A percentile compares a stretch with the other conserved stretches of the same genome.
These are phyloP conservation scores for Scyliorhinus canicula DNA, from an alignment of 2,797 vertebrate species.

Conservation along the genomic window DNA sequence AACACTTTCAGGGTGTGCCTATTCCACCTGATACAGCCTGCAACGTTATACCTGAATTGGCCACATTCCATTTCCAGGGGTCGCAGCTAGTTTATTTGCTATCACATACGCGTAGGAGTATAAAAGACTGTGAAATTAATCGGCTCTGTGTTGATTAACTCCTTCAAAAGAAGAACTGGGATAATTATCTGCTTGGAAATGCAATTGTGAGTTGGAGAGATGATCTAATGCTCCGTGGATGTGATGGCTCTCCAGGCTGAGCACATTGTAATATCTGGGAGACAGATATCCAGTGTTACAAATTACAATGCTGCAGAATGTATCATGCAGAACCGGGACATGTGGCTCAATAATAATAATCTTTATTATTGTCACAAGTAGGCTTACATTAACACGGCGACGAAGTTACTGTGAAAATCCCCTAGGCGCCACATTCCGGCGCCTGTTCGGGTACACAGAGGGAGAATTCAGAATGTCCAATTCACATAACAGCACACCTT, in stretches of 20 bases:
- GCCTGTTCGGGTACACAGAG: too few relatives aligned
- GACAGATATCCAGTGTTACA: not conserved
- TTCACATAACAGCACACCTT: too few relatives aligned
- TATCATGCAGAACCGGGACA: not conserved
- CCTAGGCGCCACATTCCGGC: too few relatives aligned
- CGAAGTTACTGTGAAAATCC: too few relatives aligned
- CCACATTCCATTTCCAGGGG: not conserved
- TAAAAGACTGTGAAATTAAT: not conserved
- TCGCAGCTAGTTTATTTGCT: not conserved
- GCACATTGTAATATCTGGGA: not conserved
- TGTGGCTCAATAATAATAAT: not conserved
- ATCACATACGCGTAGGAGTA: not conserved
- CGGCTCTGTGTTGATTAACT: not conserved
- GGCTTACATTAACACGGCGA: too few relatives aligned
- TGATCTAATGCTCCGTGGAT: not conserved
- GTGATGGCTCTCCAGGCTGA: not conserved
- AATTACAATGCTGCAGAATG: not conserved
- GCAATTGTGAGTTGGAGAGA: not conserved
- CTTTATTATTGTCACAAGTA: too few relatives aligned
- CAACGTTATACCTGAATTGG: conserved; percentile 18
- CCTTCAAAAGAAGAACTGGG: not conserved
- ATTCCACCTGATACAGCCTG: not conserved
- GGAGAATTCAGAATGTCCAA: too few relatives aligned
- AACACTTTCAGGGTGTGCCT: not conserved
- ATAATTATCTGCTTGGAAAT: not conserved